Conservation (phyloP, 2,888 invertebrate species). For the Pasiphila rectangulata region DNA sequence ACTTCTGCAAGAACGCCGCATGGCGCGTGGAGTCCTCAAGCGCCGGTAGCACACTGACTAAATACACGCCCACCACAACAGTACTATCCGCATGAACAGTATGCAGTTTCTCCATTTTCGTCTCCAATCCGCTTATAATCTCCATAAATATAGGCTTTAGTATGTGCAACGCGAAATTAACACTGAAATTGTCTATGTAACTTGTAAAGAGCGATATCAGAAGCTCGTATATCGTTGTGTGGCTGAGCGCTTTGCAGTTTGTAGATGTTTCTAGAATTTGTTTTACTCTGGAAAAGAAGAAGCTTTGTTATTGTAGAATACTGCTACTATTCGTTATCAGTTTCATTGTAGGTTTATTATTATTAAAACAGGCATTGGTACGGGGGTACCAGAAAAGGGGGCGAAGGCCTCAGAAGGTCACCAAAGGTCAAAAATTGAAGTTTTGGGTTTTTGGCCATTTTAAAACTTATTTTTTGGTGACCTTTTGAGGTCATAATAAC, state of each 20-base stretch:
- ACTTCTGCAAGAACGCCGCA: slow-evolving; percentile 81
- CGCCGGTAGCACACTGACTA: slow-evolving; percentile 78
- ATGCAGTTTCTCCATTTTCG: slow-evolving; percentile 80
- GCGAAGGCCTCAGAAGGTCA: no score
- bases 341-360: no score
- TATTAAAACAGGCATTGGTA: no score
- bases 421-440: no score
- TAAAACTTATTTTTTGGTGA: no score
- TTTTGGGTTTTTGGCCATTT: no score
- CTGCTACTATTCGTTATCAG: no score
- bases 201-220: slow-evolving; percentile 60
- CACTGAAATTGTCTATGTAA: slow-evolving; percentile 84
- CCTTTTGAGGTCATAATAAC: no score
- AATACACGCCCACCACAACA: slow-evolving; percentile 82
- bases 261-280: slow-evolving; percentile 61
- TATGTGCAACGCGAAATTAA: slow-evolving; percentile 79
- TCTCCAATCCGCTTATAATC: slow-evolving; percentile 81
- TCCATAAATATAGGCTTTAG: slow-evolving; percentile 81
- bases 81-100: slow-evolving; percentile 76
- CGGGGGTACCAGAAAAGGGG: no score
- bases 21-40: slow-evolving; percentile 74
- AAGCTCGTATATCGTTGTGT: slow-evolving; percentile 58
- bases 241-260: slow-evolving; percentile 57
- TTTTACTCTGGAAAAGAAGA: slow-evolving; percentile 59
- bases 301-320: no score